Evolutionary conservation across 1,140 invertebrate genomes (phyloP).

Genomic region (Drosophila sulfurigaster): DNA sequence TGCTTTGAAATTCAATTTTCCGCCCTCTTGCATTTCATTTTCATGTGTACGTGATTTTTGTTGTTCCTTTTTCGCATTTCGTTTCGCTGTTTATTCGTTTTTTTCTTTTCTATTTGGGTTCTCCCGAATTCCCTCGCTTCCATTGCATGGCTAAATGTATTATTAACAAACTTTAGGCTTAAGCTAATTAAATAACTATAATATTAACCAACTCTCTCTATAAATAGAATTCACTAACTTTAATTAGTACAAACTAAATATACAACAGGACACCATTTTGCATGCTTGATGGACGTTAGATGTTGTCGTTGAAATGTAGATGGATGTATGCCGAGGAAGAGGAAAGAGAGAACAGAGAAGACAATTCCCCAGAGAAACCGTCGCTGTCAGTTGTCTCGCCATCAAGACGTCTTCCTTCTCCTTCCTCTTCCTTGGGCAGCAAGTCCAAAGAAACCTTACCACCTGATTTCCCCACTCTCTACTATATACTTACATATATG

Average conservation of each 20-base stretch:
- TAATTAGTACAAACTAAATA: constrained; percentile 19
- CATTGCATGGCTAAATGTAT: constrained; percentile 9
- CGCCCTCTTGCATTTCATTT: constrained; percentile 40
- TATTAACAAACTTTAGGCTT: not conserved
- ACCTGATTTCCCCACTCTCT: constrained; percentile 19
- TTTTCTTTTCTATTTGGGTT: not conserved
- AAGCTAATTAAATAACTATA: constrained; percentile 6
- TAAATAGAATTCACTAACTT: constrained; percentile 5
- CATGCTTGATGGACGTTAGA: constrained; percentile 50
- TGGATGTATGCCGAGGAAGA: constrained; percentile 22
- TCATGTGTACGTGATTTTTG: constrained; percentile 6
- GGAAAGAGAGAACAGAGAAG: not conserved
- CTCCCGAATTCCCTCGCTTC: not conserved
- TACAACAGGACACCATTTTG: constrained; percentile 21
- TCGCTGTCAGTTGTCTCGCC: constrained; percentile 21
- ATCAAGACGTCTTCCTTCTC: constrained; percentile 14
- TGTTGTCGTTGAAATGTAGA: constrained; percentile 39
- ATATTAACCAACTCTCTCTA: not conserved
- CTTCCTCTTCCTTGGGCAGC: not conserved
- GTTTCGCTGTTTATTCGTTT: not conserved
- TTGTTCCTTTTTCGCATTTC: not conserved
- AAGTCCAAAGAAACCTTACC: not conserved
- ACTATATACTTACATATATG: constrained; percentile 25
- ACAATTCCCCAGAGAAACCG: not conserved
- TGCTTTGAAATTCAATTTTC: constrained; percentile 39